phyloP scores from a whole-genome alignment of 2,113 vertebrate species.

The Mirza zaza region DNA sequence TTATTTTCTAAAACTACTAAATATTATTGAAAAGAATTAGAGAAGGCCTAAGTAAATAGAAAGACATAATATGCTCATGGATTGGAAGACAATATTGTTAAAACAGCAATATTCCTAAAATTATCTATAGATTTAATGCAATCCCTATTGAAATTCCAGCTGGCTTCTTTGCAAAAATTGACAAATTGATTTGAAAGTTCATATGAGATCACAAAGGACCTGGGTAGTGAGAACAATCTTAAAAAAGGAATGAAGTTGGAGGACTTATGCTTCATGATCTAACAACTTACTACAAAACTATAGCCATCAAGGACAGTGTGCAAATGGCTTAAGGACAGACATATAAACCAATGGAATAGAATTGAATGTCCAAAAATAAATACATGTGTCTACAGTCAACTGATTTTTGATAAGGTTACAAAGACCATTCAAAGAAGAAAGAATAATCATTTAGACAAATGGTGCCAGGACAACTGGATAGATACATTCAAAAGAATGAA shows the following conservation, averaged over 20 bases:
- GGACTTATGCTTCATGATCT: background rate
- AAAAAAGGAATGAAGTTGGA: background rate
- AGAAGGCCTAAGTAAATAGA: background rate
- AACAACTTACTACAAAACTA: background rate
- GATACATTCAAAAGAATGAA: background rate
- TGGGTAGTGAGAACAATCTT: background rate
- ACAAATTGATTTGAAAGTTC: background rate
- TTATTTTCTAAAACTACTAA: background rate
- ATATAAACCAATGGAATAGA: background rate
- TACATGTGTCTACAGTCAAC: background rate
- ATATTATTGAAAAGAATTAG: background rate
- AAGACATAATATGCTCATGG: background rate
- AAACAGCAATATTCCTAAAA: background rate
- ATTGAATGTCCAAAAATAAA: background rate
- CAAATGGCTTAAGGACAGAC: background rate
- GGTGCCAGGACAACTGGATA: background rate
- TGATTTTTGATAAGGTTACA: background rate
- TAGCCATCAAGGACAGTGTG: background rate
- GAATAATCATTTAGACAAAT: background rate
- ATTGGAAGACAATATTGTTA: background rate
- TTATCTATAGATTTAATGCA: background rate
- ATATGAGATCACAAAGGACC: background rate
- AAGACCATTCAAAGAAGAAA: background rate
- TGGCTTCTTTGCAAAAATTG: background rate
- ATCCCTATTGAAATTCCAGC: background rate